Evolutionary conservation across 2,797 vertebrate species (phyloP), one percentile per base, ranked within the genome.

Genomic region (Rhincodon typus): DNA sequence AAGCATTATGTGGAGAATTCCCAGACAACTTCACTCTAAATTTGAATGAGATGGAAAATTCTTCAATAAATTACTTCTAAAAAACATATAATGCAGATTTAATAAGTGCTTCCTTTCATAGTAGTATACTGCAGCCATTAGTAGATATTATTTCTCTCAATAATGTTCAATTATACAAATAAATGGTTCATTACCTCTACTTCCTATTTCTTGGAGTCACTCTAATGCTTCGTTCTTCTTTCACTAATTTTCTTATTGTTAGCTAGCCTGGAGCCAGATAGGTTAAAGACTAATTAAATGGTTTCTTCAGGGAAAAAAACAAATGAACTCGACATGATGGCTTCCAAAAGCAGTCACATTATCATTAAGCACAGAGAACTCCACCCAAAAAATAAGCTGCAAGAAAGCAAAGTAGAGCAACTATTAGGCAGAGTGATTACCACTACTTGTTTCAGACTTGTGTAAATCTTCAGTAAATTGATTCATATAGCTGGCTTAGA

Each of bases 271-370:
- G 7, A 94, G 25, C 46, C 3, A 74, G 42, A 15, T 53, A 30
- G 93, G 93, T 42, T 94, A 50, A 72, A 94, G 72, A 17, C 42
- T 50, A 94, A 94, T 50, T 94, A 74, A 74, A 94, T 17, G 13
- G 6, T 15, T 94, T 74, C 25, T 46, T 94, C 42, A 72, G 25
- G 50, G 72, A 27, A 46, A 94, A 67, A 93, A 15, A 42, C 42
- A 94, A 94, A 94, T 94, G 2, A 94, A 94, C 69, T 50, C 67
- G 23, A 42, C n/a, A 70, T 70, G 23, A 46, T 1, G 50, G 27
- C 42, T 15, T 34, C 15, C 34, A n/a, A 67, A 34, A 19, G 10
- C 93, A 27, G 23, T 46, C 46, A 46, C 69, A 72, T 70, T 62
- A 62, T 62, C 57, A 62, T 62, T 0, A 62, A 62, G 7, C 30